These are phyloP conservation scores for Ochotona princeps DNA, from an alignment of 2,113 vertebrate genomes.

Conservation along the genomic window DNA sequence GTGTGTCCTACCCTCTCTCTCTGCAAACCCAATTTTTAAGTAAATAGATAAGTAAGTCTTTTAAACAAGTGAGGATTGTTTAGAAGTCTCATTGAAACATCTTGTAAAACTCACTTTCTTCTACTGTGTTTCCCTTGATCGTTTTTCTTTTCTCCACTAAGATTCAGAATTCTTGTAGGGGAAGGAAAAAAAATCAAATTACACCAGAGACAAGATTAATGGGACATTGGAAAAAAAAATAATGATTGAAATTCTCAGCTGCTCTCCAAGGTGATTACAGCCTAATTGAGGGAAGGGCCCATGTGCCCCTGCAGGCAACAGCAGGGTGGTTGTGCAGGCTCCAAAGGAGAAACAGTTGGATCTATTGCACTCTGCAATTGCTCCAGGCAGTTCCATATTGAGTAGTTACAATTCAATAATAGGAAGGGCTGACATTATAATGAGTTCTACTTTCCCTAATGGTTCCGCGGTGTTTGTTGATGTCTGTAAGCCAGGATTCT, in stretches of 20 bases:
- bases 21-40: too few species aligned
- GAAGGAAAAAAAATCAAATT: slow-evolving; percentile 68
- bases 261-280: slow-evolving; percentile 74
- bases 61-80: too few species aligned
- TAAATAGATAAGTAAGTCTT: too few species aligned
- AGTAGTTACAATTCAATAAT: slow-evolving; percentile 63
- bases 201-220: slow-evolving; percentile 75
- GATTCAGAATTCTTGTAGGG: slow-evolving; percentile 56
- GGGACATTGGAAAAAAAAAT: slow-evolving; percentile 17
- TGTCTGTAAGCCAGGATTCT: background rate
- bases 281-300: slow-evolving; percentile 73
- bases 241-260: slow-evolving; percentile 70
- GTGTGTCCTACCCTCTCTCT: too few species aligned
- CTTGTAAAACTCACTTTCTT: slow-evolving; percentile 68
- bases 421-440: slow-evolving; percentile 59
- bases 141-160: slow-evolving; percentile 49
- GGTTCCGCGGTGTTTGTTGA: slow-evolving; percentile 47
- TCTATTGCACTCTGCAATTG: slow-evolving; percentile 44
- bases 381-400: slow-evolving; percentile 28
- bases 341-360: background rate
- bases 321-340: background rate
- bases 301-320: background rate
- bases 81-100: slow-evolving; percentile 48
- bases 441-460: slow-evolving; percentile 69
- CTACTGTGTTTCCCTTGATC: background rate